Percentiles rank a stretch among this genome's conserved stretches.
Evolutionary conservation across 2,888 invertebrate genomes (phyloP).

Genomic region (Bedellia somnulentella): DNA sequence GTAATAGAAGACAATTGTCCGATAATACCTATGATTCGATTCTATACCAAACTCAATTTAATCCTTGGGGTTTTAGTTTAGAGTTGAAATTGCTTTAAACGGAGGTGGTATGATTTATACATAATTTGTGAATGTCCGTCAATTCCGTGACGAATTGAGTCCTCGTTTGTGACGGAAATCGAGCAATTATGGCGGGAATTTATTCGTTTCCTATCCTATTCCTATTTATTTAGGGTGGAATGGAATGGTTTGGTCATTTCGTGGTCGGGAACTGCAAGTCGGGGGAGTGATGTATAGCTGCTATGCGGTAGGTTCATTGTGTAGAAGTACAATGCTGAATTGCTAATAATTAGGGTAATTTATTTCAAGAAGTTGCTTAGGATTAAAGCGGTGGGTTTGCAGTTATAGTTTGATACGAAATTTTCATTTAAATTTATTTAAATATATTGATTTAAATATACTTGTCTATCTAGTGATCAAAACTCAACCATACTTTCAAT

Average conservation of each 20-base stretch:
- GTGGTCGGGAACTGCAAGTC: constrained; percentile 12
- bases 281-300: constrained; percentile 30
- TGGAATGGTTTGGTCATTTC: constrained; percentile 34
- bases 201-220: constrained; percentile 39
- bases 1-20: constrained; percentile 19
- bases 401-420: constrained; percentile 38
- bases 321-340: no score
- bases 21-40: constrained; percentile 15
- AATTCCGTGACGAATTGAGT: constrained; percentile 36
- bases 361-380: no score
- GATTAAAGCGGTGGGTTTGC: no score
- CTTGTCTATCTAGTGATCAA: no score
- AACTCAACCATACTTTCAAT: no score
- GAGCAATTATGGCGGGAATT: constrained; percentile 43
- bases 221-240: constrained; percentile 33
- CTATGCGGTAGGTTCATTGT: no score
- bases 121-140: constrained; percentile 19
- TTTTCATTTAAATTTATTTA: constrained; percentile 22
- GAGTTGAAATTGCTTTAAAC: neutral
- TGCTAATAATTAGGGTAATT: no score
- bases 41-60: neutral
- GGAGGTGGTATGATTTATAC: constrained; percentile 4
- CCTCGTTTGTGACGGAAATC: constrained; percentile 42
- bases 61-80: no score
- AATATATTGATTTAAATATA: no score